These are phyloP conservation scores for Anneissia japonica DNA, from an alignment of 35 echinoderm and acorn worm genomes.

Conservation along the genomic window DNA sequence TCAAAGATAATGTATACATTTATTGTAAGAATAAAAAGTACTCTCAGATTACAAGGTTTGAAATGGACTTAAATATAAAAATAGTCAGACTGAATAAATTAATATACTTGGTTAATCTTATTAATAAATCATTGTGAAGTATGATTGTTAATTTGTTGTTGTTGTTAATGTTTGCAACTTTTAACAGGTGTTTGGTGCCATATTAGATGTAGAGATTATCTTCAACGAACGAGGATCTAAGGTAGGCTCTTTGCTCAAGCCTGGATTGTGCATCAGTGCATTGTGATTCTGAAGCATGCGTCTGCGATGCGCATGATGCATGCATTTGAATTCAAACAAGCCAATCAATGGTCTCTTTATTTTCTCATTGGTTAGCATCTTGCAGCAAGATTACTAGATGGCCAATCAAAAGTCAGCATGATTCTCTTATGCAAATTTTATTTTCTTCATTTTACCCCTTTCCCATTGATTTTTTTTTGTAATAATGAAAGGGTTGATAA, in stretches of 20 bases:
- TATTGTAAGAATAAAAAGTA: too few species aligned
- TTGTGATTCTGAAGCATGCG: neutral
- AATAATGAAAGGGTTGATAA: neutral
- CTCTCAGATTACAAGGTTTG: too few species aligned
- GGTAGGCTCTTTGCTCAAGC: conserved; percentile 47
- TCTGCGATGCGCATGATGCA: neutral
- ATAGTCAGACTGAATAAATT: too few species aligned
- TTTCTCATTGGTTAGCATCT: neutral
- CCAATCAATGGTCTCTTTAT: neutral
- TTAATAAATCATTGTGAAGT: too few species aligned
- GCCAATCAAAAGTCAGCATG: neutral
- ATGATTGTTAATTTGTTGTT: too few species aligned
- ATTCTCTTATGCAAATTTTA: neutral
- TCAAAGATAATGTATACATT: too few species aligned
- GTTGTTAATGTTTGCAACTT: conserved; percentile 2
- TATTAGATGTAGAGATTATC: conserved; percentile 99
- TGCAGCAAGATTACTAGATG: neutral
- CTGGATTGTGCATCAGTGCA: conserved; percentile 12
- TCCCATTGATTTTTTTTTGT: neutral
- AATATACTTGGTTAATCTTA: too few species aligned
- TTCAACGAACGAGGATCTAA: conserved; percentile 98
- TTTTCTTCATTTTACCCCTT: neutral
- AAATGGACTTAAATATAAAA: too few species aligned
- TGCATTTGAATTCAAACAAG: neutral
- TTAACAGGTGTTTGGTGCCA: conserved; percentile 88